Base-by-base conservation (phyloP, 2,888 invertebrate genomes). In the Tyria jacobaeae region DNA sequence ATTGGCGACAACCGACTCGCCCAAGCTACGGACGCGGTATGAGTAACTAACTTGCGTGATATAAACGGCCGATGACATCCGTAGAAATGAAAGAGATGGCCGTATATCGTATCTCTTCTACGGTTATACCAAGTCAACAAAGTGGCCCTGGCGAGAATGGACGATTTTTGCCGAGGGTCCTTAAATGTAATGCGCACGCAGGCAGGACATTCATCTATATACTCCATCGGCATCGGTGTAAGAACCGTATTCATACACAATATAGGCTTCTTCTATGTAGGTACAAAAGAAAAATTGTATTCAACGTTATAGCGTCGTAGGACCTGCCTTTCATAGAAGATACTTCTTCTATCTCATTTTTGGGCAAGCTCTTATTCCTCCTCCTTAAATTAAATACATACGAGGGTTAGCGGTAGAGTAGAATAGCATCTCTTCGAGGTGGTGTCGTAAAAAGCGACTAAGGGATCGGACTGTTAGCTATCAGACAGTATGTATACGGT, bases 21-120 rank as follows among this genome's bases (percentile, higher is more conserved):
- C 90, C 85, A 81, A 84, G 71, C 68, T 76, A 83, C 78, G 84
- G 85, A 90, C 90, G 90, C 90, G 89, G 90, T 90, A 84, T 92
- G 91, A 90, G 83, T 84, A 83, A 83, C 76, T 84, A 83, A 83
- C 76, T 81, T 68, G 71, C 80, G 79, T 79, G 80, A 82, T 84
- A 87, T 84, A 84, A 85, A 87, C 89, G 91, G 89, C 84, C 91
- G 86, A 89, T 89, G 90, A 90, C 90, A 87, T 84, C 85, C 87
- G 82, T 82, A 73, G 76, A 81, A 58, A 37, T 72, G 83, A 87
- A 73, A 81, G 75, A 75, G 85, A 86, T 62, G 67, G 76, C 54
- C 63, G 41, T 68, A 73, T 75, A 81, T 75, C 76, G 65, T 57
- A 63, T 70, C 71, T 70, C 65, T 76, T 82, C 78, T 79, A 67